Evolutionary conservation across 2,888 invertebrate species (phyloP).

Genomic region (Monopis laevigella): DNA sequence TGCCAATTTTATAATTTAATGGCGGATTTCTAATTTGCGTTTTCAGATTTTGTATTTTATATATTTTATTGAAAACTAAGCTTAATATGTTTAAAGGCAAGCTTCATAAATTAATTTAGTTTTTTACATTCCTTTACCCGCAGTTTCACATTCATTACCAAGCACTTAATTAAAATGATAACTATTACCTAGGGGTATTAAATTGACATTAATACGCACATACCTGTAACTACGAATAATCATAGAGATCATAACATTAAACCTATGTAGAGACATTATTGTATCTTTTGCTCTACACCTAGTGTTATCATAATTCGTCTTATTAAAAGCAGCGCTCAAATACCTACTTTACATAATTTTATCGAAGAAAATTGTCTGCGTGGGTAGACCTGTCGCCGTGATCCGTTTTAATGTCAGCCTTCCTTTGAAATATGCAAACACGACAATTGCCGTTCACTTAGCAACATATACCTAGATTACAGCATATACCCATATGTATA

Average conservation of each 20-base stretch:
- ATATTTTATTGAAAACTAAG: no score
- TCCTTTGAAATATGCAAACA: conserved; percentile 47
- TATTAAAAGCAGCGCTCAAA: conserved; percentile 48
- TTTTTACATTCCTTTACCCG: no score
- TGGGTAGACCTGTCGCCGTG: conserved; percentile 39
- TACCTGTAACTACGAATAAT: no score
- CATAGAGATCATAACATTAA: no score
- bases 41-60: conserved; percentile 40
- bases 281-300: conserved; percentile 9
- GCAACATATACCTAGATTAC: conserved; percentile 15
- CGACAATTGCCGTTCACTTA: conserved; percentile 25
- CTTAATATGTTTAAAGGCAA: no score
- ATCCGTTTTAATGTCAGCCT: conserved; percentile 44
- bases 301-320: conserved; percentile 52
- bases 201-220: no score
- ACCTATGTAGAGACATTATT: conserved; percentile 3
- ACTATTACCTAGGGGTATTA: no score
- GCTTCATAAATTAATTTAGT: no score
- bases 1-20: conserved; percentile 57
- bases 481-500: no score
- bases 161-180: no score
- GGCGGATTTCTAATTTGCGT: conserved; percentile 54
- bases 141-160: no score
- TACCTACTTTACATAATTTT: conserved; percentile 57
- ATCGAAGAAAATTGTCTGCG: conserved; percentile 56